Base-by-base conservation (phyloP, 2,888 invertebrate genomes). In the Tachina fera region DNA sequence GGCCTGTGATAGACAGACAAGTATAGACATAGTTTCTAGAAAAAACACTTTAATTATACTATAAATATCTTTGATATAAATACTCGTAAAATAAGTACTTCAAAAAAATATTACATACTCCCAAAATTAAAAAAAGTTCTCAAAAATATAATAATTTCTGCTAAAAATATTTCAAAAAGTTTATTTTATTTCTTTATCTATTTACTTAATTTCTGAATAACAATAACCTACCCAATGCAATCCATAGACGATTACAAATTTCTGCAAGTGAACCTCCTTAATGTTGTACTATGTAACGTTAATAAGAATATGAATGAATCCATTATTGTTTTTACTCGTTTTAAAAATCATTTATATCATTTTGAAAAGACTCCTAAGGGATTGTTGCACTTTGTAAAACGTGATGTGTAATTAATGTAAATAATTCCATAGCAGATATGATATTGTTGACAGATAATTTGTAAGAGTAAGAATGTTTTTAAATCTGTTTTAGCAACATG, bases 381-480 rank as follows among this genome's bases (percentile, higher is more conserved):
- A 78, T 39, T 78, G 89, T 89, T 91, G 89, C 90, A 88, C 89
- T 89, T 89, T 79, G 61, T 53, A 75, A 87, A 88, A 90, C 90
- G 89, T 91, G 89, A 89, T 90, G 89, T 89, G 90, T 89, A 91
- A 90, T 91, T 91, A 91, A 91, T 90, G 90, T 87, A 88, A 89
- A 89, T 88, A 88, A 88, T 87, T 87, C 58, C 49, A 77, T 71
- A 49, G 63, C 53, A 70, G 47, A 58, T 74, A 63, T 82, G 68
- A 70, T 51, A 81, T 65, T 81, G 78, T 77, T 63, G 68, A 49
- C 74, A 74, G 78, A 83, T 60, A 83, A 74, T 74, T 51, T 72
- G 31, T 61, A 47, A 67, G 43, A 72, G 41, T 77, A 60, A 45
- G 14, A 41, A 67, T 63, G n/a, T 65, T 31, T 11, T 82, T 4